Conservation (phyloP, 2,888 invertebrate species). For the Erebia palarica region DNA sequence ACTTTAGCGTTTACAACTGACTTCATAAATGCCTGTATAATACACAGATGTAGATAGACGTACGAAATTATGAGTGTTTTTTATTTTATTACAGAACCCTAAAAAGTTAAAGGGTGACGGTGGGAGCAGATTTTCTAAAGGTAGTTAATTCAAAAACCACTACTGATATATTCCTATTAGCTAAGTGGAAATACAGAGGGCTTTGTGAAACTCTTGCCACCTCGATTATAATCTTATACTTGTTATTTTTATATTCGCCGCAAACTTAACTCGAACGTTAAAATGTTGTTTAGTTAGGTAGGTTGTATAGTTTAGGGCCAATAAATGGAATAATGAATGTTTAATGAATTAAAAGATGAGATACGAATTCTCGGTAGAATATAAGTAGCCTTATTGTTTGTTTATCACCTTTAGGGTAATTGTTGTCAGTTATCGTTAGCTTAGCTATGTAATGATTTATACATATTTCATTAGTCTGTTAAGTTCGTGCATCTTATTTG, state of each 20-base stretch:
- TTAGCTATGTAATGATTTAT: neutral
- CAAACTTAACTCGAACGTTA: constrained; percentile 51
- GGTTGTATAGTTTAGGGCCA: constrained; percentile 51
- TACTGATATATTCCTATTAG: constrained; percentile 16
- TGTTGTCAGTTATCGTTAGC: too few species aligned
- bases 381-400: neutral
- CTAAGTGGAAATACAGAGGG: constrained; percentile 21
- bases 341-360: constrained; percentile 36
- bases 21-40: too few species aligned
- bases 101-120: neutral
- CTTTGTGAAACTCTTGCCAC: constrained; percentile 53
- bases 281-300: constrained; percentile 54
- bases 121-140: neutral
- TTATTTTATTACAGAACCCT: too few species aligned
- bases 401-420: neutral
- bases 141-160: constrained; percentile 16
- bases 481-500: too few species aligned
- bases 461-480: too few species aligned
- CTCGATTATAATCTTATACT: constrained; percentile 60
- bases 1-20: too few species aligned
- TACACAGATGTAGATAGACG: too few species aligned
- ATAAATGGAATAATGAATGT: constrained; percentile 48
- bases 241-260: constrained; percentile 59
- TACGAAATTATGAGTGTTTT: too few species aligned
- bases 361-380: constrained; percentile 4